Percentiles rank a stretch among this genome's conserved stretches.
Conservation (phyloP, 2,113 vertebrate species). For the Pitta sordida region DNA sequence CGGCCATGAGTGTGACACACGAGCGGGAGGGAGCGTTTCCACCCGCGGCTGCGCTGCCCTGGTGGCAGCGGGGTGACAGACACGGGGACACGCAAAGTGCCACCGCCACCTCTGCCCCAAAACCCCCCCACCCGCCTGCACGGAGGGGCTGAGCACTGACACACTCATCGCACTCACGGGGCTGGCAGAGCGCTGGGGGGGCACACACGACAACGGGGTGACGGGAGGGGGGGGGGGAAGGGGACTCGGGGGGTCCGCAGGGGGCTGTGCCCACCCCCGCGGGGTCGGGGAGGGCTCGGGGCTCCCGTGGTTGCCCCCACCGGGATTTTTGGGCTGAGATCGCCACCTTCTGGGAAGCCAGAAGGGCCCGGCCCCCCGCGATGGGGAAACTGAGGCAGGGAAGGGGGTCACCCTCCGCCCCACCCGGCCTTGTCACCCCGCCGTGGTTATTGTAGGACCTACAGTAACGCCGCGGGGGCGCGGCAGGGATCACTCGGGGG, state of each 20-base stretch:
- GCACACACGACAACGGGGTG: no score
- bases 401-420: neutral
- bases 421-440: no score
- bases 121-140: rapidly evolving
- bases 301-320: neutral
- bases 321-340: neutral
- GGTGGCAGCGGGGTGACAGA: neutral
- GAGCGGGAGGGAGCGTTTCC: neutral
- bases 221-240: no score
- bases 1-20: no score
- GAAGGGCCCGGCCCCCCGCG: neutral
- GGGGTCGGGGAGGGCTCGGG: neutral
- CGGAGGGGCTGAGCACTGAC: neutral
- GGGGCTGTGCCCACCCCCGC: neutral
- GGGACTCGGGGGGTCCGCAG: neutral
- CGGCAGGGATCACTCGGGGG: neutral
- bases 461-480: neutral
- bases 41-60: rapidly evolving
- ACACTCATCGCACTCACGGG: neutral
- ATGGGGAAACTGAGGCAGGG: neutral
- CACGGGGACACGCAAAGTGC: neutral
- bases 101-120: neutral
- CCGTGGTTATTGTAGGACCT: neutral
- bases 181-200: neutral
- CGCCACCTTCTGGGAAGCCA: neutral